A percentile compares a stretch with the other conserved stretches of the same genome.
These are phyloP conservation scores for Polypedilum vanderplanki DNA, from an alignment of 1,140 invertebrate genomes.

Conservation along the genomic window DNA sequence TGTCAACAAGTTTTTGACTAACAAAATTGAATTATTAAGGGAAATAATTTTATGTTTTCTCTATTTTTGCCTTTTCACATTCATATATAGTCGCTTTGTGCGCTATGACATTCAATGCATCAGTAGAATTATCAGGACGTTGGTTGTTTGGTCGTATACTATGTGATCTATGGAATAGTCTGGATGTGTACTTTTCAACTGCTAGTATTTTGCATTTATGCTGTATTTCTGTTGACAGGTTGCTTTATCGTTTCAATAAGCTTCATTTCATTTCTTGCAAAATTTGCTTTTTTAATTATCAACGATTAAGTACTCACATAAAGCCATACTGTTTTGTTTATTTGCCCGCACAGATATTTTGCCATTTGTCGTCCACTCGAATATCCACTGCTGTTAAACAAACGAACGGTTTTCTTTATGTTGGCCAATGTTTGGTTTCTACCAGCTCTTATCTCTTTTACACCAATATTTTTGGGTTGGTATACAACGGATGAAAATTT, in stretches of 20 bases:
- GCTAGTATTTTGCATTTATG: constrained; percentile 90
- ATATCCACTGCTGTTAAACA: constrained; percentile 82
- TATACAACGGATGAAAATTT: constrained; percentile 78
- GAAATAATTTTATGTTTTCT: background rate
- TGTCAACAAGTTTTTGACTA: background rate
- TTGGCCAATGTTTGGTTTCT: constrained; percentile 81
- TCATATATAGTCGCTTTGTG: constrained; percentile 68
- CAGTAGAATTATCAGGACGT: constrained; percentile 64
- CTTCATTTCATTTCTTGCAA: background rate
- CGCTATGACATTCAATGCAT: constrained; percentile 94
- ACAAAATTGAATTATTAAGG: constrained; percentile 4
- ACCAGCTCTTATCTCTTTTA: constrained; percentile 87
- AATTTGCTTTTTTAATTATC: background rate
- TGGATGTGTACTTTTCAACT: constrained; percentile 93
- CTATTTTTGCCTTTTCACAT: background rate
- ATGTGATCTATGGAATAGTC: constrained; percentile 91
- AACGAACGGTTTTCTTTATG: constrained; percentile 72
- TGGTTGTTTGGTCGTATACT: constrained; percentile 85
- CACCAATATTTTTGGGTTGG: constrained; percentile 90
- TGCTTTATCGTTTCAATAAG: constrained; percentile 32
- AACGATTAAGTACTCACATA: background rate
- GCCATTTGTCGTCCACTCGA: constrained; percentile 82
- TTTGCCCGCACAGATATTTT: constrained; percentile 54
- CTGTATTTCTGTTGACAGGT: constrained; percentile 86
- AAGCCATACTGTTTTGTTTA: background rate